Conservation (phyloP, 2,113 vertebrate genomes). For the Eonycteris spelaea region DNA sequence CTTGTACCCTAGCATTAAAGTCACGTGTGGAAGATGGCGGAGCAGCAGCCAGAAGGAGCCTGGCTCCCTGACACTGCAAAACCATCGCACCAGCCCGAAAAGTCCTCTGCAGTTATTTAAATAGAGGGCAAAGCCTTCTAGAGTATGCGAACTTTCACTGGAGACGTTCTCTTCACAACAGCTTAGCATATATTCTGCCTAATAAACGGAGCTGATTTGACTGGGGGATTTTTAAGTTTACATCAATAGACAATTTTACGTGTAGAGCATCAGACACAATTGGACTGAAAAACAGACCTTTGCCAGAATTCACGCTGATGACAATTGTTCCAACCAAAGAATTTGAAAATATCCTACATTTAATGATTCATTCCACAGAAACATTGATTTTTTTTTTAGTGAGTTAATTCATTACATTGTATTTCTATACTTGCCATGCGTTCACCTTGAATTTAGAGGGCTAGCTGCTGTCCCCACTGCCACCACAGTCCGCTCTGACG, state of each 20-base stretch:
- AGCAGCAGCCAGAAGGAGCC: neutral
- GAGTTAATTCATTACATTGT: neutral
- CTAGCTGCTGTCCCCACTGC: accelerated
- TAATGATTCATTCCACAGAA: neutral
- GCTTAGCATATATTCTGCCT: neutral
- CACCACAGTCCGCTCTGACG: accelerated
- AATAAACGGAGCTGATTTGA: neutral
- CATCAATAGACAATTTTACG: neutral
- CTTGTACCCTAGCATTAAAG: neutral
- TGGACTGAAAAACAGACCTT: neutral
- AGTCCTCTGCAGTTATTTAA: neutral
- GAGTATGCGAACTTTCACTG: neutral
- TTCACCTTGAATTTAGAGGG: neutral
- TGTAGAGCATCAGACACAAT: neutral
- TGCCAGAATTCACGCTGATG: neutral
- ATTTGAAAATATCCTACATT: neutral
- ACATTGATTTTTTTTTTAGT: neutral
- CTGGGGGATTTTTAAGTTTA: neutral
- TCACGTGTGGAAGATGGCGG: accelerated
- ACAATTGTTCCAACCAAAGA: neutral
- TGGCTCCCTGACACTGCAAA: accelerated
- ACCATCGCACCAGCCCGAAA: accelerated
- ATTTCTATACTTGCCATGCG: neutral
- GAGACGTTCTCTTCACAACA: neutral
- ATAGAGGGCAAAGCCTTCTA: neutral